phyloP scores from a whole-genome alignment of 2,797 vertebrate genomes.

The Myotis pilosus region DNA sequence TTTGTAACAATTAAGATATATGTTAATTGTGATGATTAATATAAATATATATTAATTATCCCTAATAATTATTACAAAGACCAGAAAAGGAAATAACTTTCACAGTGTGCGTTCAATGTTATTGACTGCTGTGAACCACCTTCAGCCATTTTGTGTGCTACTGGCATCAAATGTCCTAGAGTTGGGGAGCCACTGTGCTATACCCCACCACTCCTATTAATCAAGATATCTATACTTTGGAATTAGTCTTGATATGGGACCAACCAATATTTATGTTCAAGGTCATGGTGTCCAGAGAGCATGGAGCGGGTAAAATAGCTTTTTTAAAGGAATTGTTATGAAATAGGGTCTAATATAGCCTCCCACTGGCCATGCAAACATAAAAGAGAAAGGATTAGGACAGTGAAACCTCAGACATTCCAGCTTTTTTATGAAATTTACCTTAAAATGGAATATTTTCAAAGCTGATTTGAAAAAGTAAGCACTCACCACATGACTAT shows the following conservation, averaged over 20 bases:
- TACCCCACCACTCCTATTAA: not conserved
- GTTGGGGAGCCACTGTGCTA: not conserved
- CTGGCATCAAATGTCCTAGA: not conserved
- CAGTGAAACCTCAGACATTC: not conserved
- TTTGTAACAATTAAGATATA: not conserved
- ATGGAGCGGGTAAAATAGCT: not conserved
- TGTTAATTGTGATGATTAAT: not conserved
- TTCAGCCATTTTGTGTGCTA: not conserved
- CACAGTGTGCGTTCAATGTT: not conserved
- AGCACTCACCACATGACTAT: not conserved
- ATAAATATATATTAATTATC: not conserved
- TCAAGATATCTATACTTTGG: not conserved
- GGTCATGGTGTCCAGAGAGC: not conserved
- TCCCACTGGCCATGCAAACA: too few species aligned
- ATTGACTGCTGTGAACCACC: not conserved
- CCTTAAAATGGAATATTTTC: not conserved
- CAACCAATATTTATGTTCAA: not conserved
- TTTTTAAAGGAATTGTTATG: not conserved
- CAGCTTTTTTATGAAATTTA: not conserved
- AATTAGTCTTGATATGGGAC: not conserved
- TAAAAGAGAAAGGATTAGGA: not conserved
- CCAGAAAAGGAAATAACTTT: not conserved
- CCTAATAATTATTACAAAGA: not conserved
- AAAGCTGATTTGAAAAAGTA: slow-evolving; percentile 1
- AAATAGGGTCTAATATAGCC: not conserved